Base-by-base conservation (phyloP, 2,888 invertebrate species). In the Patella caerulea region DNA sequence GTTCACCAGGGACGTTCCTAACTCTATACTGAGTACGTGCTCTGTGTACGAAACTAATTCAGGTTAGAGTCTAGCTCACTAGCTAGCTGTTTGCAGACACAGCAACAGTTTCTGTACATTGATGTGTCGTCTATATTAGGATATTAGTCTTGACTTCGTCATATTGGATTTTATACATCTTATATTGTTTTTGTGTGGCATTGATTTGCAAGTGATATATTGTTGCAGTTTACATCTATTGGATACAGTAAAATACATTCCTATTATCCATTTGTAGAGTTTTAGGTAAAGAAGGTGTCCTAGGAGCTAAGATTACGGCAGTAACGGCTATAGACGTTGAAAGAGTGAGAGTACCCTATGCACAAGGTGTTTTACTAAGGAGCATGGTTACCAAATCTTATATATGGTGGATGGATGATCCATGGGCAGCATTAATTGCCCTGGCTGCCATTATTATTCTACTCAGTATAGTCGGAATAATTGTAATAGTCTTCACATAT, bases 401-500 rank as follows among this genome's bases (percentile, higher is more conserved):
- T 77, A 83, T 87, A 70, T 88, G 89, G 88, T 89, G 87, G 87
- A 83, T 87, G 69, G 90, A 90, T 78, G 91, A 96, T 12, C 95
- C 97, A 85, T 97, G 97, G 24, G 96, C 96, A 84, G 97, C 97
- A 0, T 93, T 98, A 53, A 95, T 98, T 82, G 95, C 96, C 17
- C 94, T 98, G 1, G 97, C 96, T 0, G 95, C 95, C 77, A 94
- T 98, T n/a, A 97, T 98, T 80, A 94, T 97, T 65, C 94, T 98
- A 2, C 94, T 97, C 12, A 96, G 96, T 12, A 94, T 96, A 15
- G 95, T 96, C 74, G 98, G 97, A 9, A 97, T 98, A 73, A 94
- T 97, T 75, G 97, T 98, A 90, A 96, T 98, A 80, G 97, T 97
- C 91, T 95, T 97, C 75, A 97, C 97, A 1, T 98, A 97, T 96